Base-by-base conservation (phyloP, 2,113 vertebrate species). In the Phyllostomus hastatus region DNA sequence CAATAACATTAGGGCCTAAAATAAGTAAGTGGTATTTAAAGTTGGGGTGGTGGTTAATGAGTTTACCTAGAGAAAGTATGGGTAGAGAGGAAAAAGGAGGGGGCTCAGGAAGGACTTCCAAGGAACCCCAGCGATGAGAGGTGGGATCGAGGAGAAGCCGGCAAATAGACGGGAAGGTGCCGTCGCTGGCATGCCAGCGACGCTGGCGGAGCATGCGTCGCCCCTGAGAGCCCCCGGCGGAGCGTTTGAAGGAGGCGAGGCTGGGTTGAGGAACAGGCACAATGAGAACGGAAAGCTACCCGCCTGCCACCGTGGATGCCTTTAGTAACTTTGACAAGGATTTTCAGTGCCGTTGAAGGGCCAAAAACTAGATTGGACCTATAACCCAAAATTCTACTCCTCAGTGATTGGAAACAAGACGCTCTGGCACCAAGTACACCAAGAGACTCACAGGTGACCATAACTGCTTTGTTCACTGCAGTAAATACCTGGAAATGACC, bases 41-140 rank as follows among this genome's bases (percentile, higher is more conserved):
- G 64, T 10, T n/a, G 17, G 59, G 43, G 69, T 82, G 54, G 20
- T 54, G 20, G 46, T 69, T 5, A 43, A 50, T 83, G 69, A 11
- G 16, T 46, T 64, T 12, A n/a, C 35, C 31, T 46, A 67, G 61
- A 67, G 61, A 88, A 79, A 20, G 16, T 20, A 43, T 4, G n/a
- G 20, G 26, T 46, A n/a, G 57, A 88, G 26, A 64, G 28, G 28
- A 61, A 57, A 54, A 82, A 57, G 83, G 43, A n/a, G 90, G 93
- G 52, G 19, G 38, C 76, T 78, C 43, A 35, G 82, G n/a, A 78
- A 91, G 26, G 69, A 85, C n/a, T 61, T 90, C n/a, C 43, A 20
- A 64, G 82, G 26, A 64, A 19, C 22, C 59, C 72, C 14, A 4
- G 0, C 7, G 54, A 33, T 35, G 31, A 66, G 52, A 79, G 91